phyloP scores from a whole-genome alignment of 2,113 vertebrate genomes.

The Stegostoma tigrinum region DNA sequence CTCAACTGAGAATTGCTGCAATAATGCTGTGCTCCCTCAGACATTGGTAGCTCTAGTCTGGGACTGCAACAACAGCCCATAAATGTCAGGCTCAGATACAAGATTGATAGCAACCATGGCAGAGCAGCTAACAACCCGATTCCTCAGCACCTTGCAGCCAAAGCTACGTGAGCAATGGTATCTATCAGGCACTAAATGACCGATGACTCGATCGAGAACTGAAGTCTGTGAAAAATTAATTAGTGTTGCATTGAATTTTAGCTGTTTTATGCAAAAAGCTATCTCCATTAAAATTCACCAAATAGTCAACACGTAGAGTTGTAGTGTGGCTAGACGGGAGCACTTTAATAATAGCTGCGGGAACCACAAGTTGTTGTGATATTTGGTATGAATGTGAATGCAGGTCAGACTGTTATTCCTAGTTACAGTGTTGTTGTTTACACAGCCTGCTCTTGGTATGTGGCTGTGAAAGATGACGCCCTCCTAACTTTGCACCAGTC shows the following conservation, averaged over 20 bases:
- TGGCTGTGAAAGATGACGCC: not conserved
- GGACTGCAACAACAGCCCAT: not conserved
- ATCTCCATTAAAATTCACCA: not conserved
- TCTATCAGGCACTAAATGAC: not conserved
- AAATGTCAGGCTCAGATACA: not conserved
- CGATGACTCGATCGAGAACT: not conserved
- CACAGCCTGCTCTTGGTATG: not conserved
- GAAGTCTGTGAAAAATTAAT: not conserved
- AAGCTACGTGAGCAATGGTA: not conserved
- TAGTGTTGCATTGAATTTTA: not conserved
- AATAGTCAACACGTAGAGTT: not conserved
- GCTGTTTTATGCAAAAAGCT: not conserved
- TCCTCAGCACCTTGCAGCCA: not conserved
- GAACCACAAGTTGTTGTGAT: not conserved
- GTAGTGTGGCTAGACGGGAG: not conserved
- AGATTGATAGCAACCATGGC: not conserved
- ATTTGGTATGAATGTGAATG: not conserved
- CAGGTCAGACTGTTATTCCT: not conserved
- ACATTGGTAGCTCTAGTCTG: not conserved
- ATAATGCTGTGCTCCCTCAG: not conserved
- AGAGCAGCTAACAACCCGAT: not conserved
- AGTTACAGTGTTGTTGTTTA: conserved; percentile 17
- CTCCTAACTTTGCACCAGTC: conserved; percentile 10
- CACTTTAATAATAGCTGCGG: not conserved
- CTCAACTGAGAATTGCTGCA: not conserved